Evolutionary conservation across 2,888 invertebrate genomes (phyloP), one percentile per base, ranked within the genome.

Genomic region (Drosophila antonietae): DNA sequence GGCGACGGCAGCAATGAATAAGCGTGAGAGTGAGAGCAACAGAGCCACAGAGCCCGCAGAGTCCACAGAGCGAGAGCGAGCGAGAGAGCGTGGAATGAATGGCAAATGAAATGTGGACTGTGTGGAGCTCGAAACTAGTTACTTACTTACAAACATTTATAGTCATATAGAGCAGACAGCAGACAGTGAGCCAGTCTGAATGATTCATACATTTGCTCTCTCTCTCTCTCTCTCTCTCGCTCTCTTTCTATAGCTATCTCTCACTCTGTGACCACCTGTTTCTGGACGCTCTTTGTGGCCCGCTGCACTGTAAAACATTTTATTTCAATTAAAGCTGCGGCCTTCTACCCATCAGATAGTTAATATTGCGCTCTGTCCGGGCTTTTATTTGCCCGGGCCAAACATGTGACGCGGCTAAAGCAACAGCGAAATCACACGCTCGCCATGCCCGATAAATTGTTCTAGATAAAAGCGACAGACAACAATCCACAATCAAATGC

Each of bases 301-400:
- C 43, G 56, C 49, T 55, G 37, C 66, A 49, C 49, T 31, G 75
- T 5, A 73, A 77, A 80, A 80, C 89, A 83, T 84, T 84, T 80
- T 65, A 90, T 86, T 84, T 90, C 84, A 90, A 84, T 84, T 84
- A 90, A 78, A 75, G 64, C 80, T 71, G 66, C 68, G 59, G 51
- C 56, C 73, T 62, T 57, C 63, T 61, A 28, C 47, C 60, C 44
- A 41, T 56, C 62, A 52, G 68, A 47, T 73, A 77, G 83, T 73
- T 76, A 47, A 37, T 47, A 46, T 71, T 47, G 43, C 55, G 69
- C 57, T 15, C 49, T 35, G 49, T 49, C 15, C 62, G 58, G 56
- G 28, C 53, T 65, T 73, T 66, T 88, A 78, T 90, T 90, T 88
- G 66, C 46, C 43, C 56, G 18, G 51, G 68, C 58, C 81, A 88